Base-by-base conservation (phyloP, 2,113 vertebrate genomes). In the Mustelus asterias region DNA sequence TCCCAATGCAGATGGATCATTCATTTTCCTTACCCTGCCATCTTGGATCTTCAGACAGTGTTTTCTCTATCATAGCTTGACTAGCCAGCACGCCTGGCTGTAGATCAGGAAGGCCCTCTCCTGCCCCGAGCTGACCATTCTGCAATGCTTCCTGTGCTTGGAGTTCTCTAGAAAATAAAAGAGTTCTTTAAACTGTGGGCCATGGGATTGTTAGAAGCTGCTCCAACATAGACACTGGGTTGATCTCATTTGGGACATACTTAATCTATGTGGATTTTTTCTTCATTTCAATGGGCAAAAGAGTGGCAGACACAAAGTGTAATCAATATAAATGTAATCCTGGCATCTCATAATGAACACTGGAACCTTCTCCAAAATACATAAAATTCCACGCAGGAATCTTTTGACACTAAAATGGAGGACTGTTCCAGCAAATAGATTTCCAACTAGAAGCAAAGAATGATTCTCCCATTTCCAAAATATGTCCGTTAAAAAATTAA, bases 1-100 rank as follows among this genome's bases (percentile, higher is more conserved):
- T 90, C 3, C 48, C 88, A 63, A 5, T 9, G 37, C 18, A 76
- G 24, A 29, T 72, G 14, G 69, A 16, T 93, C 24, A 54, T 48
- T 76, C 94, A 65, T 54, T 33, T 18, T 94, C 41, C 89, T 96
- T 97, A 98, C 98, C 98, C 97, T 99, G 98, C 98, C 98, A 99
- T 54, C 98, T 97, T 63, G 98, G 98, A 96, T 99, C 99, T 97
- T 99, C 99, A 20, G 97, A 98, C 96, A 99, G 97, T 60, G 98
- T 98, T 97, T 99, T 99, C 97, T 99, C 98, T 14, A 99, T 99
- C 98, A 98, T 98, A 96, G 98, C 98, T 97, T 99, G 98, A 96
- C 98, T 99, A 96, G 99, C 98, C 97, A 99, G 96, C 54, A 98
- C 98, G 58, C 98, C 98, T 0, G 98, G 98, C 63, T 99, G 99